Percentiles rank a stretch among this genome's conserved stretches.
Evolutionary conservation across 2,797 vertebrate genomes (phyloP).

Genomic region (Chaenodraco wilsoni): DNA sequence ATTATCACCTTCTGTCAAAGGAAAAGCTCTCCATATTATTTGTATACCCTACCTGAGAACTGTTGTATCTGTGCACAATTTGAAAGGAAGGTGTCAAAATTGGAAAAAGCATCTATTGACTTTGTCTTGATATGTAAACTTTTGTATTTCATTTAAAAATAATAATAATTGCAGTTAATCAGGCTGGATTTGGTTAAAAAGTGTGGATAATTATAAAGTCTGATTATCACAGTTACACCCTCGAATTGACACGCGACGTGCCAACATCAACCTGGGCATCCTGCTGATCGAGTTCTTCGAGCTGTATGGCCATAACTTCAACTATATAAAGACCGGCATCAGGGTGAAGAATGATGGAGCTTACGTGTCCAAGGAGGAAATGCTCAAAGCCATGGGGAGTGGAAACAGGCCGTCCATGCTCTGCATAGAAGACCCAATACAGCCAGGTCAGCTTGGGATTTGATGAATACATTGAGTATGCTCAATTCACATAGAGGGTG

Average conservation of each 20-base stretch:
- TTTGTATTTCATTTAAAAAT: too few relatives aligned
- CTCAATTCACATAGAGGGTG: not conserved
- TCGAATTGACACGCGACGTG: constrained; percentile 91
- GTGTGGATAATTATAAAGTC: not conserved
- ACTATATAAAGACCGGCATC: constrained; percentile 97
- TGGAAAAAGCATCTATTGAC: too few relatives aligned
- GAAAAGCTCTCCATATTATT: not conserved
- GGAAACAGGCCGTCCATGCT: constrained; percentile 96
- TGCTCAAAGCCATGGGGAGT: constrained; percentile 91
- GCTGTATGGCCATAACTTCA: constrained; percentile 96
- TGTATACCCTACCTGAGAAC: too few relatives aligned
- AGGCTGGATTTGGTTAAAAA: not conserved
- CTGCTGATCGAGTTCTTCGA: constrained; percentile 99
- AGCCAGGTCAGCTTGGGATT: constrained; percentile 86
- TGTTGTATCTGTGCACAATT: not conserved
- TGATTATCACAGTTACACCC: constrained; percentile 88
- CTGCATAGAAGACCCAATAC: constrained; percentile 96
- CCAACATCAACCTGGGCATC: constrained; percentile 95
- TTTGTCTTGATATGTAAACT: too few relatives aligned
- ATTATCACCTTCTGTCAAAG: too few relatives aligned
- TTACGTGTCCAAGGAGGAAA: constrained; percentile 96
- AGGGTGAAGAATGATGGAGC: constrained; percentile 94
- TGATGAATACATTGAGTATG: not conserved
- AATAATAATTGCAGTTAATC: not conserved
- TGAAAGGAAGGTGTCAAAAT: too few relatives aligned